Conservation (phyloP, 2,113 vertebrate genomes). For the Erpornis zantholeuca region DNA sequence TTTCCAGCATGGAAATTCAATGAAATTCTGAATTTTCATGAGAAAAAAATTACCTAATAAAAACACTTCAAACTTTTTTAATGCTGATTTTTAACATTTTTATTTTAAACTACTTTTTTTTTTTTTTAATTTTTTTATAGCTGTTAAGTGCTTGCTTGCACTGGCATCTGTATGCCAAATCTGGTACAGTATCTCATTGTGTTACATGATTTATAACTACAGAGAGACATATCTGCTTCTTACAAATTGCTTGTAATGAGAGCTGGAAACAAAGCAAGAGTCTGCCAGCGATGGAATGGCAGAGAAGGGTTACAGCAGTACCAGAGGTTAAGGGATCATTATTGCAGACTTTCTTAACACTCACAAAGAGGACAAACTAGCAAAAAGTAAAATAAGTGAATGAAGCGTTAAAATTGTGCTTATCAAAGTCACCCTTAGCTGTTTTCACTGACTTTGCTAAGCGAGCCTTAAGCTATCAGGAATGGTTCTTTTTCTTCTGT, state of each 20-base stretch:
- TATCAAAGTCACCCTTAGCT: neutral
- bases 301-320: neutral
- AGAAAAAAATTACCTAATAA: neutral
- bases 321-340: neutral
- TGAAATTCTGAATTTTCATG: neutral
- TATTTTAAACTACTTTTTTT: neutral
- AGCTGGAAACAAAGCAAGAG: neutral
- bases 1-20: neutral
- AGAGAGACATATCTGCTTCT: neutral
- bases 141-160: neutral
- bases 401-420: neutral
- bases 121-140: no score
- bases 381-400: neutral
- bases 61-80: neutral
- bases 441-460: neutral
- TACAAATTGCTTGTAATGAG: neutral
- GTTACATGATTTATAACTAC: neutral
- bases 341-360: neutral
- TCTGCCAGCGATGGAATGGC: rapidly evolving
- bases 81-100: neutral
- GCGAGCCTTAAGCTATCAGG: neutral
- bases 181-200: neutral
- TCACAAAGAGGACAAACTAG: neutral
- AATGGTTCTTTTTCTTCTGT: neutral
- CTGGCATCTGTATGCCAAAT: neutral